Percentiles rank a stretch among this genome's conserved stretches.
phyloP scores from a whole-genome alignment of 2,797 vertebrate genomes.

The Megaceryle alcyon region DNA sequence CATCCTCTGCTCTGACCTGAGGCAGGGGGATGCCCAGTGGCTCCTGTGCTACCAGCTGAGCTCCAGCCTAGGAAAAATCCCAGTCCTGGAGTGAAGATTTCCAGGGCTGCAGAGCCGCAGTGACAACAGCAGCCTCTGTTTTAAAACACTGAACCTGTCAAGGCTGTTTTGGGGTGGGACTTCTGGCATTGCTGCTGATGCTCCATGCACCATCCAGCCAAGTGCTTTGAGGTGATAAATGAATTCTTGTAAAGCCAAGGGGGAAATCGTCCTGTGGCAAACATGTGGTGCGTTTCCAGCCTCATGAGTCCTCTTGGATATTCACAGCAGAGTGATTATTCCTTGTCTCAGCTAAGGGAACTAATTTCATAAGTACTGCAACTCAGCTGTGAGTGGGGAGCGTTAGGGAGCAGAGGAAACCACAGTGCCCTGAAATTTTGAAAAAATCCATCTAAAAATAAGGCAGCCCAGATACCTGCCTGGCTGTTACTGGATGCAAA shows the following conservation, averaged over 20 bases:
- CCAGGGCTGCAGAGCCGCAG: background rate
- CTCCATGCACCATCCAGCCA: fast-evolving
- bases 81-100: fast-evolving
- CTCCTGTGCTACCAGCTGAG: background rate
- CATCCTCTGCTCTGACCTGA: background rate
- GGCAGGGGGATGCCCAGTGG: background rate
- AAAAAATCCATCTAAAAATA: background rate
- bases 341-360: background rate
- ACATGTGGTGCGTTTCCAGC: background rate
- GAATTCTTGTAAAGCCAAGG: background rate
- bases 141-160: background rate
- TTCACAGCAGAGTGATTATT: fast-evolving
- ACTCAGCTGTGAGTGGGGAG: fast-evolving
- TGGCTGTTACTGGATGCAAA: background rate
- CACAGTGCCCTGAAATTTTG: fast-evolving
- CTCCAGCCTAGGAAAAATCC: background rate
- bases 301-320: background rate
- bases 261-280: background rate
- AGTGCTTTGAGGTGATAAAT: background rate
- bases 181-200: fast-evolving
- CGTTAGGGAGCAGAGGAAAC: background rate
- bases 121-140: background rate
- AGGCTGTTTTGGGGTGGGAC: background rate
- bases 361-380: background rate
- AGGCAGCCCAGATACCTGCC: background rate